phyloP scores from a whole-genome alignment of 1,140 invertebrate genomes.

The Heliconius hermathena region DNA sequence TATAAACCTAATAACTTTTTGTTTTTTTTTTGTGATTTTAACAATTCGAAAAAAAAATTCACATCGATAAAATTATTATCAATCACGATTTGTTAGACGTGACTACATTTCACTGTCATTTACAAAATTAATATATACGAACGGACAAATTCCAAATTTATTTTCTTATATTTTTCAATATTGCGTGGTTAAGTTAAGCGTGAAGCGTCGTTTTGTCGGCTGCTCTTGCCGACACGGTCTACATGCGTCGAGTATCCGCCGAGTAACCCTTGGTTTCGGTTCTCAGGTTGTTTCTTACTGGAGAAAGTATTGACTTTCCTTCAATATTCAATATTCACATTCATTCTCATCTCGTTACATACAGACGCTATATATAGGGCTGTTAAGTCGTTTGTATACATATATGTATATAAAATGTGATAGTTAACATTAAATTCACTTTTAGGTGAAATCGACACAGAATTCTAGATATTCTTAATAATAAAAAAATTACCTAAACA shows the following conservation, averaged over 20 bases:
- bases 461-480: too few relatives aligned
- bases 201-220: constrained; percentile 74
- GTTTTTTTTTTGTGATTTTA: too few relatives aligned
- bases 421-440: too few relatives aligned
- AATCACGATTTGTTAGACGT: background rate
- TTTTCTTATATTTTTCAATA: constrained; percentile 32
- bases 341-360: constrained; percentile 27
- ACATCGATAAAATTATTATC: too few relatives aligned
- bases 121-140: constrained; percentile 16
- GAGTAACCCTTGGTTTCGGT: constrained; percentile 65
- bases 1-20: too few relatives aligned
- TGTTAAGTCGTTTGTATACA: background rate
- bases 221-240: constrained; percentile 76
- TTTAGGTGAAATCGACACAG: too few relatives aligned
- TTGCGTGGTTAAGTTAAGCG: constrained; percentile 68
- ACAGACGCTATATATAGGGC: background rate
- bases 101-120: background rate
- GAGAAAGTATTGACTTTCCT: constrained; percentile 62
- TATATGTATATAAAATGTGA: too few relatives aligned
- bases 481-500: too few relatives aligned
- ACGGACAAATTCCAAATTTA: constrained; percentile 14
- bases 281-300: constrained; percentile 57
- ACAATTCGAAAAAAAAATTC: too few relatives aligned
- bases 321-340: constrained; percentile 36
- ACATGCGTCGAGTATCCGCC: constrained; percentile 65